Base-by-base conservation (phyloP, 2,888 invertebrate genomes). In the Teinopalpus imperialis region DNA sequence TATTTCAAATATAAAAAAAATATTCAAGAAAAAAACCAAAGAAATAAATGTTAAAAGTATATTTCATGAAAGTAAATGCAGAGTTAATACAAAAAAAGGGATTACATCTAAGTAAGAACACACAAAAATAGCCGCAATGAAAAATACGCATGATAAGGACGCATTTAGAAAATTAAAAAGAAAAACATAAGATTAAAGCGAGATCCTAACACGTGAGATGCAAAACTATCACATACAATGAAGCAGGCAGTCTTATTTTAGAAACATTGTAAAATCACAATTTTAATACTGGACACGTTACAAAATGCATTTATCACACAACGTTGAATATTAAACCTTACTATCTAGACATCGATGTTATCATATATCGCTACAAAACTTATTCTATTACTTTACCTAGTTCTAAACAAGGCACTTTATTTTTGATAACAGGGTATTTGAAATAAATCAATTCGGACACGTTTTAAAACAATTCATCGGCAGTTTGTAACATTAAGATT, bases 261-360 rank as follows among this genome's bases (percentile, higher is more conserved):
- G 56, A 52, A 48, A 51, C 53, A 57, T 48, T 48, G 49, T 54
- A 57, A 56, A 56, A 63, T 61, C 58, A 63, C 59, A 63, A 69
- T 68, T 63, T 52, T 77, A 78, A 78, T 78, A 78, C 78, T 78
- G 76, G 64, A 67, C 66, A 66, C 54, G 65, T 72, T 61, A 61
- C 57, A 69, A 69, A 66, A 70, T 66, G 52, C 49, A 57, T 62
- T 67, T 69, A 76, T 74, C 73, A 74, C 77, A 72, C 70, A 51
- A 52, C 48, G 43, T 47, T 43, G 45, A 41, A 49, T 35, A 31
- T 44, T 10, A 16, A 37, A 37, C 9, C 21, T 35, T 43, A 43
- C 1, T 14, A 34, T 10, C 31, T 31, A 31, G 10, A 27, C 27
- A 45, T 34, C 21, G 34, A 41, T 34, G 24, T 24, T 41, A 45